Conservation (phyloP, 2,888 invertebrate species). For the Busseola fusca region DNA sequence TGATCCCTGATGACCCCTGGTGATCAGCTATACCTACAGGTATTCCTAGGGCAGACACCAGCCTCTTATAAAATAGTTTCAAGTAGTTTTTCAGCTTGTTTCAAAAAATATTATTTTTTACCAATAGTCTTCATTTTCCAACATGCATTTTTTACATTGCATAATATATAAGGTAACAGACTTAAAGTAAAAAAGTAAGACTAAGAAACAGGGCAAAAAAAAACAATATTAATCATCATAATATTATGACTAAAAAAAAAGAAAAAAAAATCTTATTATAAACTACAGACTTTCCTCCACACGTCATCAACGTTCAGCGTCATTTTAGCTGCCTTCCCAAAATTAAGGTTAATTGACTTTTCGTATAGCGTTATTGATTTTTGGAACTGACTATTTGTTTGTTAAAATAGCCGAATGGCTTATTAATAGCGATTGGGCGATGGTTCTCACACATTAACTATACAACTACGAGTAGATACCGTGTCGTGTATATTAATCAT, state of each 20-base stretch:
- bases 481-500: slow-evolving; percentile 41
- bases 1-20: not conserved
- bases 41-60: not conserved
- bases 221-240: too few relatives aligned
- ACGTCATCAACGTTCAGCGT: slow-evolving; percentile 47
- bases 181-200: too few relatives aligned
- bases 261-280: not conserved
- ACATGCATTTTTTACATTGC: too few relatives aligned
- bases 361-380: slow-evolving; percentile 74
- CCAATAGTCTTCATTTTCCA: too few relatives aligned
- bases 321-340: slow-evolving; percentile 71
- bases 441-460: slow-evolving; percentile 60
- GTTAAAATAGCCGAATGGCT: slow-evolving; percentile 63
- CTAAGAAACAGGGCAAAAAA: too few relatives aligned
- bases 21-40: not conserved
- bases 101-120: too few relatives aligned
- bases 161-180: too few relatives aligned
- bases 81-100: not conserved
- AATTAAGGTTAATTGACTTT: slow-evolving; percentile 81
- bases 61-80: not conserved
- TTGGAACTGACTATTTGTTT: slow-evolving; percentile 70
- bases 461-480: slow-evolving; percentile 17
- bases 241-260: not conserved
- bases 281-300: not conserved
- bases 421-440: slow-evolving; percentile 58